Conservation (phyloP, 2,113 vertebrate genomes). For the Myotis davidii region DNA sequence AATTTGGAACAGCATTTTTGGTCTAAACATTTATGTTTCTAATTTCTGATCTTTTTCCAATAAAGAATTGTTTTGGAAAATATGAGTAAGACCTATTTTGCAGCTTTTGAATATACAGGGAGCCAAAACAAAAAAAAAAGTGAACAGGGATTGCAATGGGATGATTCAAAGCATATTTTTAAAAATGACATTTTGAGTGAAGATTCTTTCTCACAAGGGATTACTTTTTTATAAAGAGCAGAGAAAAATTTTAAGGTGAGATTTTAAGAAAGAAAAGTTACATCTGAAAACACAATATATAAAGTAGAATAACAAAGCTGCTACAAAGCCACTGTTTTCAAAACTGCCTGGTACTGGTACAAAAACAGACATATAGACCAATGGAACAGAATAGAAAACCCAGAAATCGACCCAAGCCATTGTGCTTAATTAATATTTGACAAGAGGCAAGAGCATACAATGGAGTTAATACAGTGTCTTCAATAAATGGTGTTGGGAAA, state of each 20-base stretch:
- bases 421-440: too few relatives aligned
- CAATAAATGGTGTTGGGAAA: too few relatives aligned
- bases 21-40: slow-evolving; percentile 52
- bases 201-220: slow-evolving; percentile 45
- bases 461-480: too few relatives aligned
- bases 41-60: slow-evolving; percentile 56
- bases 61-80: slow-evolving; percentile 75
- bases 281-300: background rate
- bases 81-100: slow-evolving; percentile 69
- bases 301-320: slow-evolving; percentile 37
- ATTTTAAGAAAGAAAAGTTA: background rate
- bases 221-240: background rate
- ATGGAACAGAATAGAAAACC: too few relatives aligned
- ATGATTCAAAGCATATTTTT: slow-evolving; percentile 59
- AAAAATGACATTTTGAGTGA: slow-evolving; percentile 53
- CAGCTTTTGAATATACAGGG: slow-evolving; percentile 60
- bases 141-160: background rate
- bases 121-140: slow-evolving; percentile 62
- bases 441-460: too few relatives aligned
- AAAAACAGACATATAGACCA: too few relatives aligned
- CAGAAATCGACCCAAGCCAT: too few relatives aligned
- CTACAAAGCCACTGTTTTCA: background rate
- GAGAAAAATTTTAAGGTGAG: slow-evolving; percentile 19
- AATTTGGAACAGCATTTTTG: slow-evolving; percentile 43
- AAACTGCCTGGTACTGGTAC: too few relatives aligned